Percentiles rank a stretch among this genome's conserved stretches.
Conservation (phyloP, 2,888 invertebrate genomes). For the Drosophila trichaetosa region DNA sequence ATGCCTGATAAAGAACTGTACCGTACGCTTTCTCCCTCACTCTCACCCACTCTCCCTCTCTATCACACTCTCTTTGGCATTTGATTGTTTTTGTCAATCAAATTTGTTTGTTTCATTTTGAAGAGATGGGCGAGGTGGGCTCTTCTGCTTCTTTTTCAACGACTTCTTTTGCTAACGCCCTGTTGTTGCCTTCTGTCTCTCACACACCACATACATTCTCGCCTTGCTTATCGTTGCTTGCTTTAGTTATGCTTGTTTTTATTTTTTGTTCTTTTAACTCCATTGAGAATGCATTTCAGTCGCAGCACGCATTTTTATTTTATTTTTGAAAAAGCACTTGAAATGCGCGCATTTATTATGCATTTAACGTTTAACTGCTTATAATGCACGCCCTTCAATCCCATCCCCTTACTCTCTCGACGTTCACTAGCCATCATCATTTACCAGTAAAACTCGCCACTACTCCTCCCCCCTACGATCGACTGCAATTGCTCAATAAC, state of each 20-base stretch:
- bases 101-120: conserved; percentile 28
- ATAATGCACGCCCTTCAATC: background rate
- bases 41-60: background rate
- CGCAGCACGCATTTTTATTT: conserved; percentile 69
- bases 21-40: conserved; percentile 26
- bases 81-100: conserved; percentile 55
- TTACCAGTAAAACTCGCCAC: conserved; percentile 17
- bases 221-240: conserved; percentile 28
- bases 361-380: conserved; percentile 74
- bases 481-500: background rate
- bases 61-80: background rate
- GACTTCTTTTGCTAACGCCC: conserved; percentile 6
- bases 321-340: conserved; percentile 48
- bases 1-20: conserved; percentile 73
- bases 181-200: conserved; percentile 13
- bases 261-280: conserved; percentile 56
- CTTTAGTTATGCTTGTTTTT: conserved; percentile 30
- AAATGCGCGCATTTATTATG: conserved; percentile 75
- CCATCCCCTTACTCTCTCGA: conserved; percentile 3
- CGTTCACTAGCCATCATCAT: conserved; percentile 19
- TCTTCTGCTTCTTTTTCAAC: background rate
- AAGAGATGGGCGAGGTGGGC: conserved; percentile 42
- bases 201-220: conserved; percentile 1
- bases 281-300: conserved; percentile 76
- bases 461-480: conserved; percentile 10